Percentiles rank a stretch among this genome's conserved stretches.
These are phyloP conservation scores for Cynaeus angustus DNA, from an alignment of 2,888 invertebrate genomes.

Conservation along the genomic window DNA sequence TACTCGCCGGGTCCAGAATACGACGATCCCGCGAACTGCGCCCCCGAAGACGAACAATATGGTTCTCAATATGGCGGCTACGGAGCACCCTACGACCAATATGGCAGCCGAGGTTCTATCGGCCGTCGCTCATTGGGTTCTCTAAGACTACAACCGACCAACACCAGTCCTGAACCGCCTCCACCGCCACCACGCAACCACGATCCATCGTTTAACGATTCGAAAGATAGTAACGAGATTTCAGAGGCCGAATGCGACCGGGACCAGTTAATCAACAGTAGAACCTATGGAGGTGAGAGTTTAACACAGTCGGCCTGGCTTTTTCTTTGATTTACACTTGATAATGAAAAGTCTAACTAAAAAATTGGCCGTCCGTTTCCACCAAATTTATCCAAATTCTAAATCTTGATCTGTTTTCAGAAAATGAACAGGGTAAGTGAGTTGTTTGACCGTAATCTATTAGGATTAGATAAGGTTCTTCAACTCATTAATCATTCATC, in stretches of 20 bases:
- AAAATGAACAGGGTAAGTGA: constrained; percentile 72
- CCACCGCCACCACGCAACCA: constrained; percentile 89
- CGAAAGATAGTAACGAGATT: constrained; percentile 95
- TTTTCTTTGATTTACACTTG: constrained; percentile 10
- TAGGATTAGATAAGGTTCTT: constrained; percentile 60
- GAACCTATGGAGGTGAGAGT: constrained; percentile 87
- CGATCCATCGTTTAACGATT: constrained; percentile 90
- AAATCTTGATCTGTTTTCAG: constrained; percentile 68
- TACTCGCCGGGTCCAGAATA: constrained; percentile 91
- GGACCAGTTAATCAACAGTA: constrained; percentile 83
- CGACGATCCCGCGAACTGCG: constrained; percentile 94
- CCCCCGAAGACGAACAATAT: constrained; percentile 93
- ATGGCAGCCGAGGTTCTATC: constrained; percentile 90
- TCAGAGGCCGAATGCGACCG: constrained; percentile 95
- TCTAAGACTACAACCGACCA: constrained; percentile 76
- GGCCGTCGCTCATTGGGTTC: constrained; percentile 73
- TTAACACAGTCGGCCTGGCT: constrained; percentile 7
- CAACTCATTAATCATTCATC: constrained; percentile 57
- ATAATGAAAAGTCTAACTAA: not conserved
- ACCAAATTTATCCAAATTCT: constrained; percentile 44
- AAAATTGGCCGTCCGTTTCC: constrained; percentile 27
- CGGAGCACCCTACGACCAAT: constrained; percentile 92
- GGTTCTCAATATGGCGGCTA: constrained; percentile 87
- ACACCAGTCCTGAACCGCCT: constrained; percentile 77
- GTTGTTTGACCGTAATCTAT: constrained; percentile 65